Percentiles rank a stretch among this genome's conserved stretches.
Conservation (phyloP, 1,140 invertebrate genomes). For the Camponotus floridanus region DNA sequence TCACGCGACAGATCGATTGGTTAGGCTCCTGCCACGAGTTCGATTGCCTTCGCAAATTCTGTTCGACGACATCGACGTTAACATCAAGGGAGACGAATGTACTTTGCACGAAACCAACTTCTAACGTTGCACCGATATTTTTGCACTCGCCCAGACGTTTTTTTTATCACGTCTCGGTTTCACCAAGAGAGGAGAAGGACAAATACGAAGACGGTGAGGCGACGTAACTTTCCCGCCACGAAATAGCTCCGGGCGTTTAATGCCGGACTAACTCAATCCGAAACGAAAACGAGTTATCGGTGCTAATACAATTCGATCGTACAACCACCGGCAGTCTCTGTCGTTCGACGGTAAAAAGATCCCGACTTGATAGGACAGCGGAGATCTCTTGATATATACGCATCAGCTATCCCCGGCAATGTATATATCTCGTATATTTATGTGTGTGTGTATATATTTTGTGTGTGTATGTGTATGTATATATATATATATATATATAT, state of each 20-base stretch:
- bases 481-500: neutral
- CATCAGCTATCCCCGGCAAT: neutral
- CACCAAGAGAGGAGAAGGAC: neutral
- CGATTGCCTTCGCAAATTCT: conserved; percentile 20
- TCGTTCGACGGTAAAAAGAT: conserved; percentile 51
- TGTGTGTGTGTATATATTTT: too few species aligned
- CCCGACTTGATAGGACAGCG: conserved; percentile 26
- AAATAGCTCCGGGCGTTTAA: conserved; percentile 52
- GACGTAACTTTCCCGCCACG: neutral
- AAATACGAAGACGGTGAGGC: too few species aligned
- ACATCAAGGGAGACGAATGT: neutral
- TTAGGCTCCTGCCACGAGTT: neutral
- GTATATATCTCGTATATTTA: neutral
- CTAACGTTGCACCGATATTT: conserved; percentile 18
- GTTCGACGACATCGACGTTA: conserved; percentile 3
- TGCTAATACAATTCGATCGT: conserved; percentile 59
- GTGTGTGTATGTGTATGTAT: too few species aligned
- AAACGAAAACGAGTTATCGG: conserved; percentile 68
- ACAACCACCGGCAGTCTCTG: conserved; percentile 23
- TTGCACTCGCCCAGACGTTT: neutral
- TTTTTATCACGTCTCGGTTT: conserved; percentile 3
- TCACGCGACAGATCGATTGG: conserved; percentile 23
- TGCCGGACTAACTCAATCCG: conserved; percentile 65
- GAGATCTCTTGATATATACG: conserved; percentile 32
- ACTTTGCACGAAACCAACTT: neutral